Evolutionary conservation across 2,113 vertebrate species (phyloP), one percentile per base, ranked within the genome.

Genomic region (Percina caprodes): DNA sequence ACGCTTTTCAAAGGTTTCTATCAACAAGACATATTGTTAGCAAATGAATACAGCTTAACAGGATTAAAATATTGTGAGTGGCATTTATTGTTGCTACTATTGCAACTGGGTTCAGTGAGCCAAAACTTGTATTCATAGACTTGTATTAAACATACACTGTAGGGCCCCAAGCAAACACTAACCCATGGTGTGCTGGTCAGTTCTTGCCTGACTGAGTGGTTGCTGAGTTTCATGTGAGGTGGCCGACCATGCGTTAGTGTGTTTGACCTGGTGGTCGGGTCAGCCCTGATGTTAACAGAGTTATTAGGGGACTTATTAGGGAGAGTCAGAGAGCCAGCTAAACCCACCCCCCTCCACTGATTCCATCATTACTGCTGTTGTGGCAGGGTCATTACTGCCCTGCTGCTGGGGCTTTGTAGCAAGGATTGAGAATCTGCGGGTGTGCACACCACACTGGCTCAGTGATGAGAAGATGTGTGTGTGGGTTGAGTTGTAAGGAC

Each of bases 231-330:
- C 83, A 70, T 78, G 85, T 46, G 77, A 68, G 84, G 91, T 65
- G 85, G 72, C 70, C 19, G 33, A 70, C 86, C 82, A 86, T 62
- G 76, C 59, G 76, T 78, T 85, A 81, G 78, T 81, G 88, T 42
- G 71, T 91, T 92, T 94, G 91, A 94, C 92, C 90, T 74, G 85
- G 69, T 78, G 67, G 84, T 87, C 61, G 26, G 91, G 92, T 90
- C 86, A 85, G 81, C 88, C 74, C 86, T 77, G 91, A 94, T 90
- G 92, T 90, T 93, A 93, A 92, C 92, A 88, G 86, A 93, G 90
- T 92, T 94, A 94, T 94, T 92, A 95, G 85, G 88, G 87, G 91
- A 92, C 90, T 93, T 94, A 94, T 95, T 95, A 94, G 89, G 71
- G 80, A 74, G 86, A 91, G 91, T 88, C 88, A 85, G 81, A 89